phyloP scores from a whole-genome alignment of 2,797 vertebrate genomes.

The Eleutherodactylus coqui region DNA sequence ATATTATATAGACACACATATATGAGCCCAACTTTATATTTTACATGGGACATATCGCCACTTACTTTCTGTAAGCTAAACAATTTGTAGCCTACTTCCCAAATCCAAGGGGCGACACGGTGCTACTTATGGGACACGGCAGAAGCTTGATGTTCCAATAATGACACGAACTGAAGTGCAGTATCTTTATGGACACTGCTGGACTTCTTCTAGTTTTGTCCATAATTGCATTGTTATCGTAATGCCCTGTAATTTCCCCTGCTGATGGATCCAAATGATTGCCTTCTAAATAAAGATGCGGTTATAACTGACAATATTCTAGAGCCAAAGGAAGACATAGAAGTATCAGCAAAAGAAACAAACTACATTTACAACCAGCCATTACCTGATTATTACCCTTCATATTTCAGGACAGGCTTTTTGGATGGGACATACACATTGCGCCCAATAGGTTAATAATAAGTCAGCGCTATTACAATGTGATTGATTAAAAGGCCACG shows the following conservation, averaged over 20 bases:
- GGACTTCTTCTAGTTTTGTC: neutral
- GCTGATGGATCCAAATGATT: neutral
- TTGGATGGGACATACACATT: neutral
- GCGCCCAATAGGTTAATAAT: neutral
- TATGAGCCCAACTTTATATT: neutral
- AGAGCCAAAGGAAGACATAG: too few relatives aligned
- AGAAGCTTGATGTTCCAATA: neutral
- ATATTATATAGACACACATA: neutral
- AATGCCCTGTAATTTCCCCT: neutral
- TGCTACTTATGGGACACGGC: neutral
- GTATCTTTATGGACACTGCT: neutral
- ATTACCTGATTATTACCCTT: neutral
- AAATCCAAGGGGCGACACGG: neutral
- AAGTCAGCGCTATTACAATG: neutral
- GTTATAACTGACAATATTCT: neutral
- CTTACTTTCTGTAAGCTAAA: neutral
- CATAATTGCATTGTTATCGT: neutral
- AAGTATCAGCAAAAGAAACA: neutral
- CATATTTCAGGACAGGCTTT: slow-evolving; percentile 16
- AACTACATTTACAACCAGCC: neutral
- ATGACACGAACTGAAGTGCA: neutral
- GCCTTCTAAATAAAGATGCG: neutral
- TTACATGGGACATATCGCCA: neutral
- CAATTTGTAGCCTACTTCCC: neutral
- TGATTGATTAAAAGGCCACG: slow-evolving; percentile 14